Evolutionary conservation across 2,797 vertebrate species (phyloP).

Genomic region (Luscinia luscinia): DNA sequence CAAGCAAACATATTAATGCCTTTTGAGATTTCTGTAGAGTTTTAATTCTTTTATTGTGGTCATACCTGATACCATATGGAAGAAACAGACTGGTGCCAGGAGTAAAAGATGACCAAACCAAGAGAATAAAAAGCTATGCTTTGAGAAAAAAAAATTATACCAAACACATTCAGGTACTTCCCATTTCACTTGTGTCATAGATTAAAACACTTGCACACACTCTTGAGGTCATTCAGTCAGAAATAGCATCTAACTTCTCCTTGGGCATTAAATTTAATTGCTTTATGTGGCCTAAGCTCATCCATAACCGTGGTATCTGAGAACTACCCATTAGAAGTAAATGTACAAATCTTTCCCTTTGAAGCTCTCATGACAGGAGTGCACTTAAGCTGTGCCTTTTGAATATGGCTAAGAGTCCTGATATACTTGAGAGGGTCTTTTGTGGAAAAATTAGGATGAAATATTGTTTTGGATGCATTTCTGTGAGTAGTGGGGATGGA

Average conservation of each 20-base stretch:
- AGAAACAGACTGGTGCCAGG: background rate
- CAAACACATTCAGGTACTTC: background rate
- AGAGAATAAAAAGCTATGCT: background rate
- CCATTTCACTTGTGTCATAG: background rate
- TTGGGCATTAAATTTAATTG: slow-evolving; percentile 9
- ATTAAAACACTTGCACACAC: background rate
- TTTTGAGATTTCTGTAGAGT: background rate
- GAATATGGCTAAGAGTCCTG: background rate
- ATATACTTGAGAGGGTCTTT: background rate
- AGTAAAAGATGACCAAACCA: background rate
- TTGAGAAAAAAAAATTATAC: background rate
- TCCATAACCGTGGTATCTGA: background rate
- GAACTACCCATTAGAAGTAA: background rate
- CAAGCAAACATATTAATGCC: background rate
- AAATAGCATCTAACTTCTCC: slow-evolving; percentile 39
- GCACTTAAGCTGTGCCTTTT: background rate
- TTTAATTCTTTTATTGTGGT: background rate
- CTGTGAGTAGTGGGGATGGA: background rate
- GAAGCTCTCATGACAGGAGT: fast-evolving
- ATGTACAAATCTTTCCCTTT: background rate
- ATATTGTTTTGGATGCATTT: background rate
- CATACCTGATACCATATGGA: background rate
- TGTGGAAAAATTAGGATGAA: background rate
- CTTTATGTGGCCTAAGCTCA: background rate
- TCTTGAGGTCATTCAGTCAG: slow-evolving; percentile 33